Evolutionary conservation across 2,797 vertebrate genomes (phyloP).

Genomic region (Ctenopoma kingsleyae): DNA sequence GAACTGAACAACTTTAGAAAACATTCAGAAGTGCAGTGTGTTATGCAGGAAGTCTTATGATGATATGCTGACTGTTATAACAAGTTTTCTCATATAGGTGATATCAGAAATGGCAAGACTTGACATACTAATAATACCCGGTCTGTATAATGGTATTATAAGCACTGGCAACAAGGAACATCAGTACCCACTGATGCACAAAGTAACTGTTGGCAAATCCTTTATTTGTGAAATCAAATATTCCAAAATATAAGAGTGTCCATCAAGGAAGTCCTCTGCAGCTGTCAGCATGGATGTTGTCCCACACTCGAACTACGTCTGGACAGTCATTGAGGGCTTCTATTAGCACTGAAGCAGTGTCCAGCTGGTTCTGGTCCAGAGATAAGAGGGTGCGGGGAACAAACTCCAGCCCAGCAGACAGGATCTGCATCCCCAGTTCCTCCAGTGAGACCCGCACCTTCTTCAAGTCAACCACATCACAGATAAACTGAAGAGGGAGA

Average conservation of each 20-base stretch:
- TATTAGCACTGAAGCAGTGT: slow-evolving; percentile 83
- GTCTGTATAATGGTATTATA: neutral
- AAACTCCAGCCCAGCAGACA: slow-evolving; percentile 85
- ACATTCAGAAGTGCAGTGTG: neutral
- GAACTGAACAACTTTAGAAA: neutral
- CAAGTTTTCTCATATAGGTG: no score
- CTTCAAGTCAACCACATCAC: slow-evolving; percentile 78
- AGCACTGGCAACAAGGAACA: neutral
- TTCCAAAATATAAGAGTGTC: slow-evolving; percentile 26
- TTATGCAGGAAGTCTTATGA: neutral
- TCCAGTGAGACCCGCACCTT: slow-evolving; percentile 84
- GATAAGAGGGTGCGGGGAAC: slow-evolving; percentile 74
- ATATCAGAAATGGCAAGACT: slow-evolving; percentile 7
- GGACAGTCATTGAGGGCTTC: slow-evolving; percentile 80
- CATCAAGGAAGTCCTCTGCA: slow-evolving; percentile 43
- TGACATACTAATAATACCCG: slow-evolving; percentile 3
- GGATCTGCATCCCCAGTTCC: slow-evolving; percentile 80
- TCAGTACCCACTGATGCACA: neutral
- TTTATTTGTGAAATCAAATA: slow-evolving; percentile 10
- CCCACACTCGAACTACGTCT: slow-evolving; percentile 90
- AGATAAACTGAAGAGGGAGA: slow-evolving; percentile 86
- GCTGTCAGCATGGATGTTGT: slow-evolving; percentile 87
- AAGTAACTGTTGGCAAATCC: slow-evolving; percentile 2
- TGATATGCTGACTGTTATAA: neutral
- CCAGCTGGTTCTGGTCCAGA: slow-evolving; percentile 82